These are phyloP conservation scores for Cottus gobio DNA, from an alignment of 2,113 vertebrate species.

Conservation along the genomic window DNA sequence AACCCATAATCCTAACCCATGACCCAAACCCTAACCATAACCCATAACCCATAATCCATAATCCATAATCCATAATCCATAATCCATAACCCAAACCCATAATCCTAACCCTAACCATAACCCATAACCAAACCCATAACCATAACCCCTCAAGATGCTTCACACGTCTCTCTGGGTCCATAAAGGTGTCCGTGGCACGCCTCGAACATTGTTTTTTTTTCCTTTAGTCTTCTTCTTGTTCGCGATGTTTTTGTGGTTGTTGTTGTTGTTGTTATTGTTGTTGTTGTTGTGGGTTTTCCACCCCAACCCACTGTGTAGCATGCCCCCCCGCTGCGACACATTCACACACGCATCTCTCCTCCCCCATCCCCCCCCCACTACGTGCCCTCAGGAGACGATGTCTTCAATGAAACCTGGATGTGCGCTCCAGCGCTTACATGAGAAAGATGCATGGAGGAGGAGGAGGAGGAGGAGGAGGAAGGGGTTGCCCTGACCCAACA, in stretches of 20 bases:
- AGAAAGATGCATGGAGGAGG: conserved; percentile 33
- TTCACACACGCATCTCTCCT: conserved; percentile 20
- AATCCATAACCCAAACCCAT: too few relatives aligned
- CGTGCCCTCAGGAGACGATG: conserved; percentile 49
- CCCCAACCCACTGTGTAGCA: not conserved
- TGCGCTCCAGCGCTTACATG: conserved; percentile 47
- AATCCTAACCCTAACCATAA: too few relatives aligned
- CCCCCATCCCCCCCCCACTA: not conserved
- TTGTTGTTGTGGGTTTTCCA: conserved; percentile 3
- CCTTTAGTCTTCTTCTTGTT: conserved; percentile 46
- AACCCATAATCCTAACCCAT: too few relatives aligned
- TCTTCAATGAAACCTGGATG: conserved; percentile 48
- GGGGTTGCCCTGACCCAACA: conserved; percentile 58
- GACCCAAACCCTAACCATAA: too few relatives aligned
- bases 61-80: too few relatives aligned
- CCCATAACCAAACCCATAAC: too few relatives aligned
- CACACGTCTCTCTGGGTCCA: conserved; percentile 21
- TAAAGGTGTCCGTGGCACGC: conserved; percentile 40
- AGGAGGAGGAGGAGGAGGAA: not conserved
- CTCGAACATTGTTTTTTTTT: conserved; percentile 54
- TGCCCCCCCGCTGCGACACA: conserved; percentile 24
- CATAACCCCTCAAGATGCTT: too few relatives aligned
- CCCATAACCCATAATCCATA: too few relatives aligned
- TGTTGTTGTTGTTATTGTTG: conserved; percentile 54
- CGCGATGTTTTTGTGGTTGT: conserved; percentile 38